Conservation (phyloP, 2,797 vertebrate genomes). For the Xyrichtys novacula region DNA sequence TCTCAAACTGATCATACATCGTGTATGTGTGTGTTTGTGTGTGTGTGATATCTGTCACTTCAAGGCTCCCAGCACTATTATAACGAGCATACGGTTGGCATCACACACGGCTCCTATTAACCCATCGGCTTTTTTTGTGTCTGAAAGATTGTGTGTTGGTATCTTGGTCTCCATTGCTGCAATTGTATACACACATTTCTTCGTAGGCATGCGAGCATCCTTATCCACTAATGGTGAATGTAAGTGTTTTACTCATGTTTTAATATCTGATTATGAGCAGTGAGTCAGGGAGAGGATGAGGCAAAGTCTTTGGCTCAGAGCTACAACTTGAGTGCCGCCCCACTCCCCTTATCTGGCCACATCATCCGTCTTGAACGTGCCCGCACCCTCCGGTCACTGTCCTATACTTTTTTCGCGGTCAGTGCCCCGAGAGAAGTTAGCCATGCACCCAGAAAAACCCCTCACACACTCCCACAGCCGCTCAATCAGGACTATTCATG, state of each 20-base stretch:
- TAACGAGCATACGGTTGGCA: conserved; percentile 81
- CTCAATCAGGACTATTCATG: conserved; percentile 77
- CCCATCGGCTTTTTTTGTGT: conserved; percentile 69
- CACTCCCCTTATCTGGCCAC: conserved; percentile 60
- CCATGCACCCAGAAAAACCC: conserved; percentile 60
- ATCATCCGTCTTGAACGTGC: conserved; percentile 73
- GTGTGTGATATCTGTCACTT: conserved; percentile 78
- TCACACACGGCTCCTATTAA: conserved; percentile 78
- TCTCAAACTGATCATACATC: conserved; percentile 67
- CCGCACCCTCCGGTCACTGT: conserved; percentile 53
- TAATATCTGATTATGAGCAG: conserved; percentile 74
- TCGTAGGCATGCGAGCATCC: conserved; percentile 17
- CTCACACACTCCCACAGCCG: conserved; percentile 54
- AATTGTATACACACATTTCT: conserved; percentile 27
- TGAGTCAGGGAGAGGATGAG: conserved; percentile 72
- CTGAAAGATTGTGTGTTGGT: conserved; percentile 47
- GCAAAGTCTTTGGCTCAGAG: conserved; percentile 71
- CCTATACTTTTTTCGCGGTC: conserved; percentile 53
- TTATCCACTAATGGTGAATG: conserved; percentile 53
- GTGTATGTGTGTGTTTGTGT: conserved; percentile 48
- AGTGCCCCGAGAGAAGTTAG: conserved; percentile 67
- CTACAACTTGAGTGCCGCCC: conserved; percentile 54
- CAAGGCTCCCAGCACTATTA: conserved; percentile 78
- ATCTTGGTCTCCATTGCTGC: conserved; percentile 35
- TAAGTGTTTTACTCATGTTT: conserved; percentile 75